Evolutionary conservation across 2,113 vertebrate species (phyloP), one percentile per base, ranked within the genome.

Genomic region (Zingel zingel): DNA sequence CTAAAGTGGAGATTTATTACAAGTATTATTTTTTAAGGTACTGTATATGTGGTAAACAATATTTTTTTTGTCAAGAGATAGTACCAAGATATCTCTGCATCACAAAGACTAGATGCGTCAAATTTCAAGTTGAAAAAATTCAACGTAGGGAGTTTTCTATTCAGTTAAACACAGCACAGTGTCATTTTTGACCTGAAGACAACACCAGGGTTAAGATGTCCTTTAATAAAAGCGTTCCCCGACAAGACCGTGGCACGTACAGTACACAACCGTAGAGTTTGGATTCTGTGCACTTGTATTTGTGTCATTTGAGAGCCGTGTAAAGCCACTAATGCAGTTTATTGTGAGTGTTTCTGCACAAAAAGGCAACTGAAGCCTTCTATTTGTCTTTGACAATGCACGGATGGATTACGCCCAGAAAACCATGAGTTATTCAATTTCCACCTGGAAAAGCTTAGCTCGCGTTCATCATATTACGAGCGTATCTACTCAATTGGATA

Each of bases 391-490:
- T 77, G 74, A 91, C 91, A 93, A 92, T 88, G 86, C 92, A 77
- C 71, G 65, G 70, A 70, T 86, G 93, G 91, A 94, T 94, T 93
- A 95, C 53, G 88, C 85, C 58, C 78, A 85, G 86, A 92, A 43
- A 93, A 95, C 91, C 89, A 90, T 83, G 85, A 92, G 93, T 95
- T 94, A 95, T 96, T 96, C 93, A 95, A 95, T 95, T 96, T 95
- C 86, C 91, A 91, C 93, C 93, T 94, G 88, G 84, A 87, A 62
- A 90, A 94, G 95, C 94, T 95, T 92, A 94, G 92, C 94, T 83
- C 14, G 36, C 82, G 72, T 92, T 93, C 82, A 90, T 91, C 92
- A 94, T 81, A 93, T 94, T 89, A 93, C 21, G 85, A 90, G 89
- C 92, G 89, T 92, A 93, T 92, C 93, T 94, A 84, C 85, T 86